Evolutionary conservation across 2,113 vertebrate species (phyloP), one percentile per base, ranked within the genome.

Genomic region (Eublepharis macularius): DNA sequence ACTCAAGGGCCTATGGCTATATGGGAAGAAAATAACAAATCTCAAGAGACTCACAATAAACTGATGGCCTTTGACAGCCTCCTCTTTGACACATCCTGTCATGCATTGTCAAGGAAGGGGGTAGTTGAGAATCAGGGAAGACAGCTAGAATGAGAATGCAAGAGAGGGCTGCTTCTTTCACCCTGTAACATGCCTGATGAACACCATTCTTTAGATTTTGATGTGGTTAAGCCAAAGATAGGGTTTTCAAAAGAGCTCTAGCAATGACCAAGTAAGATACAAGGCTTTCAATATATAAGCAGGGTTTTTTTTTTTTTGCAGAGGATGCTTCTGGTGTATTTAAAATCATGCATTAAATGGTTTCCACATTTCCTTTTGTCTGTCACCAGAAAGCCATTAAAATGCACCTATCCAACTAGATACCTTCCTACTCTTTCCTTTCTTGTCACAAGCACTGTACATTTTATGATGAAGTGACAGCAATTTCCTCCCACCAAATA

Each of bases 381-480:
- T 81, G 68, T 73, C 72, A 85, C 79, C 91, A 80, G 39, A 83
- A 87, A 86, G 32, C 32, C 75, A 81, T 81, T 87, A 74, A 4
- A 79, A 87, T 88, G 72, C 65, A 34, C 57, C 14, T 36, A 75
- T 82, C 66, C 79, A 85, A 86, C 34, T 87, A 88, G 49, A 92
- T 88, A 63, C 24, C 69, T 85, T 82, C 8, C 12, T 73, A 70
- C 76, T 41, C 74, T 49, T 47, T 26, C 34, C 75, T 80, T 3
- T 80, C 39, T 12, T 73, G 84, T 85, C 90, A 92, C 69, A 82
- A 90, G 72, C 0, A 0, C 77, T 79, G 73, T 49, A 54, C 0
- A 87, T 90, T 78, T 92, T 81, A 84, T 65, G 49, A 1, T 83
- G 89, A 86, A 85, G 85, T 87, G 86, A 77, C 91, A 93, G 80